A percentile compares a stretch with the other conserved stretches of the same genome.
phyloP scores from a whole-genome alignment of 2,888 invertebrate species.

The Ametastegia equiseti region DNA sequence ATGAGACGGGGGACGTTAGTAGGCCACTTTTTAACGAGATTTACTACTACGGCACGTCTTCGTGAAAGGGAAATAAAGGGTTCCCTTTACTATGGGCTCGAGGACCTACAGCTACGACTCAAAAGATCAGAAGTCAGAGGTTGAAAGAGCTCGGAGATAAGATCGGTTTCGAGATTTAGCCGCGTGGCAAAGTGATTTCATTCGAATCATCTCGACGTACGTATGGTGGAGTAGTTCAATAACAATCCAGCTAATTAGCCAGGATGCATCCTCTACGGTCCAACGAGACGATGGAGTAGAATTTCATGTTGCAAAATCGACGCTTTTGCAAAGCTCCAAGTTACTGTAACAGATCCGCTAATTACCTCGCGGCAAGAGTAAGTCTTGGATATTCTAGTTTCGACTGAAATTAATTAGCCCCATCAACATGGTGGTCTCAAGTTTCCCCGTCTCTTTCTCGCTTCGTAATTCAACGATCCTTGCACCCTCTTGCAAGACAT shows the following conservation, averaged over 20 bases:
- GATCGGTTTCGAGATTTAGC: constrained; percentile 9
- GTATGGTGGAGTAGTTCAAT: neutral
- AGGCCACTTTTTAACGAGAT: constrained; percentile 47
- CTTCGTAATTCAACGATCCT: neutral
- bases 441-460: constrained; percentile 34
- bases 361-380: neutral
- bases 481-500: constrained; percentile 18
- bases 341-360: neutral
- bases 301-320: neutral
- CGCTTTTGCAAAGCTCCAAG: neutral
- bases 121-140: constrained; percentile 33
- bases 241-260: neutral
- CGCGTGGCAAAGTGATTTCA: constrained; percentile 26
- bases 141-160: constrained; percentile 12
- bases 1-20: constrained; percentile 25
- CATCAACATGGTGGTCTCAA: constrained; percentile 32
- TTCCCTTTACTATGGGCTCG: constrained; percentile 30
- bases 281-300: too few species aligned
- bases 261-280: neutral
- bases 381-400: constrained; percentile 23
- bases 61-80: constrained; percentile 45
- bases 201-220: neutral
- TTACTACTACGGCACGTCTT: constrained; percentile 39
- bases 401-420: constrained; percentile 41
- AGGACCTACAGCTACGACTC: constrained; percentile 13